Conservation (phyloP, 2,888 invertebrate genomes). For the Polydrusus cervinus region DNA sequence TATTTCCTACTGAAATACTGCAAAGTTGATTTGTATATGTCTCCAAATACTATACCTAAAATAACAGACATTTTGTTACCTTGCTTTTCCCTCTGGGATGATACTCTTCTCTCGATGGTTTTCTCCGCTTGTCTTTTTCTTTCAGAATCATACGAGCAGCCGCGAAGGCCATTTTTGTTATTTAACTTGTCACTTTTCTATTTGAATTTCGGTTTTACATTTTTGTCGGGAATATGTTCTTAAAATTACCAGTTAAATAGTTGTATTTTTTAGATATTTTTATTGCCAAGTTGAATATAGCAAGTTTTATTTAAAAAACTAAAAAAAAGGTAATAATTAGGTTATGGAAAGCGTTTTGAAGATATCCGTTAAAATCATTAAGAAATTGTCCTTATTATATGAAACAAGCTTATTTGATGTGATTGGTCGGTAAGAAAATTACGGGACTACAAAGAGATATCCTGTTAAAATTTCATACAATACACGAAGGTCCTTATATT, state of each 20-base stretch:
- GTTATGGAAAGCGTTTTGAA: too few relatives aligned
- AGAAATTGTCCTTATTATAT: too few relatives aligned
- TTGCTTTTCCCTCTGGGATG: constrained; percentile 85
- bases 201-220: constrained; percentile 5
- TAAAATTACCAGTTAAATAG: neutral
- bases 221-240: neutral
- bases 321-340: too few relatives aligned
- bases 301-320: too few relatives aligned
- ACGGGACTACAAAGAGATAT: too few relatives aligned
- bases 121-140: constrained; percentile 83
- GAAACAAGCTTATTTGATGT: too few relatives aligned
- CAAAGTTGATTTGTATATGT: neutral
- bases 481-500: too few relatives aligned
- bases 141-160: constrained; percentile 89
- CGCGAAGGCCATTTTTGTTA: constrained; percentile 84
- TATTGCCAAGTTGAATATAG: neutral
- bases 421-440: too few relatives aligned
- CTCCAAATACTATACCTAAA: neutral
- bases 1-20: neutral
- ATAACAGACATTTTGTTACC: constrained; percentile 73
- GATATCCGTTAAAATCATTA: too few relatives aligned
- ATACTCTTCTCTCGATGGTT: constrained; percentile 88
- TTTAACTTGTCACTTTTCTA: neutral
- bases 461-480: too few relatives aligned
- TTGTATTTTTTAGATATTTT: too few relatives aligned